These are phyloP conservation scores for Dipodomys merriami DNA, from an alignment of 2,113 vertebrate genomes.

Conservation along the genomic window DNA sequence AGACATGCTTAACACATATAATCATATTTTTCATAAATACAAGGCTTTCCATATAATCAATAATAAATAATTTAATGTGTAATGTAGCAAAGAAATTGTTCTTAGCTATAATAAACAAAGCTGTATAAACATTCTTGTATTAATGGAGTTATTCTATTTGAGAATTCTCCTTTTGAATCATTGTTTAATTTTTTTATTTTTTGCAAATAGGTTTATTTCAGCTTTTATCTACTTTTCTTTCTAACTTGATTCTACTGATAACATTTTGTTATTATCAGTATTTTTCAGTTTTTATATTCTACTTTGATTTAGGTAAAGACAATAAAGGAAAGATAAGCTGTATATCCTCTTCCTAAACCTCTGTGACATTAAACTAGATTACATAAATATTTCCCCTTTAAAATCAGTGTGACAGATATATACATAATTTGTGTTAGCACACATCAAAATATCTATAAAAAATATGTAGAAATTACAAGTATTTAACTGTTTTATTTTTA, in stretches of 20 bases:
- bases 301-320: constrained; percentile 63
- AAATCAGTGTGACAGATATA: background rate
- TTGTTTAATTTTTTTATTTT: constrained; percentile 49
- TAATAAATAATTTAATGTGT: constrained; percentile 20
- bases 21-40: background rate
- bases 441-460: background rate
- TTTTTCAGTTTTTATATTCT: constrained; percentile 55
- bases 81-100: background rate
- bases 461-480: background rate
- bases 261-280: constrained; percentile 47
- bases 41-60: background rate
- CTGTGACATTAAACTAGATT: background rate
- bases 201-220: constrained; percentile 30
- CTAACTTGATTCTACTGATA: constrained; percentile 49
- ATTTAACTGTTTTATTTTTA: background rate
- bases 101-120: background rate
- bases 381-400: background rate
- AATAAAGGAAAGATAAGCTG: constrained; percentile 34
- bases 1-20: background rate
- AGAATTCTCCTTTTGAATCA: background rate
- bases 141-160: background rate
- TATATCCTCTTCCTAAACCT: background rate
- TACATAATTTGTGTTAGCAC: background rate
- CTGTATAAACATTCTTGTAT: background rate
- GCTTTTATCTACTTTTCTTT: constrained; percentile 3